Conservation (phyloP, 2,797 vertebrate genomes). For the Sarcoramphus papa region DNA sequence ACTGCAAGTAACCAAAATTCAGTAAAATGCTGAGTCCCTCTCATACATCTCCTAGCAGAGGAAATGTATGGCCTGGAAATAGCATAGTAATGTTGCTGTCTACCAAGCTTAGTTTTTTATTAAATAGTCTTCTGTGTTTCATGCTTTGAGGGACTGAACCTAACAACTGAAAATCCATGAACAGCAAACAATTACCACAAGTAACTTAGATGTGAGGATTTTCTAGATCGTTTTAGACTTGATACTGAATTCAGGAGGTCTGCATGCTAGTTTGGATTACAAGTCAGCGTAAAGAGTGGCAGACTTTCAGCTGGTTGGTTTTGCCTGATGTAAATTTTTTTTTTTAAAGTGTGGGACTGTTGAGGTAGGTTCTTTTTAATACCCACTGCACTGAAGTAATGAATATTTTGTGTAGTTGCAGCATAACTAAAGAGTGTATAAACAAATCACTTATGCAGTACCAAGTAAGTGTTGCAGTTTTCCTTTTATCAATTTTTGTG, state of each 20-base stretch:
- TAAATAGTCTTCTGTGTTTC: background rate
- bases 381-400: background rate
- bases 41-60: background rate
- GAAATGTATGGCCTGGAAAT: background rate
- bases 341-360: background rate
- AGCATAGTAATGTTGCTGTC: background rate
- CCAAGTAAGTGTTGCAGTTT: background rate
- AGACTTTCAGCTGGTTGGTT: background rate
- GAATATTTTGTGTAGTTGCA: background rate
- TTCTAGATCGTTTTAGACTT: background rate
- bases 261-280: background rate
- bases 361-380: background rate
- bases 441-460: background rate
- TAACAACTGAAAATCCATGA: background rate
- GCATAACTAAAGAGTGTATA: background rate
- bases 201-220: background rate
- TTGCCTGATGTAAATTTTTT: background rate
- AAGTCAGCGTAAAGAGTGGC: background rate
- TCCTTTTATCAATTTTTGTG: background rate
- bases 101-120: background rate
- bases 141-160: background rate
- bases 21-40: background rate
- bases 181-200: background rate
- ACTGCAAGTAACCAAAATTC: background rate
- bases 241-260: background rate